These are phyloP conservation scores for Melieria crassipennis DNA, from an alignment of 2,888 invertebrate genomes.

Conservation along the genomic window DNA sequence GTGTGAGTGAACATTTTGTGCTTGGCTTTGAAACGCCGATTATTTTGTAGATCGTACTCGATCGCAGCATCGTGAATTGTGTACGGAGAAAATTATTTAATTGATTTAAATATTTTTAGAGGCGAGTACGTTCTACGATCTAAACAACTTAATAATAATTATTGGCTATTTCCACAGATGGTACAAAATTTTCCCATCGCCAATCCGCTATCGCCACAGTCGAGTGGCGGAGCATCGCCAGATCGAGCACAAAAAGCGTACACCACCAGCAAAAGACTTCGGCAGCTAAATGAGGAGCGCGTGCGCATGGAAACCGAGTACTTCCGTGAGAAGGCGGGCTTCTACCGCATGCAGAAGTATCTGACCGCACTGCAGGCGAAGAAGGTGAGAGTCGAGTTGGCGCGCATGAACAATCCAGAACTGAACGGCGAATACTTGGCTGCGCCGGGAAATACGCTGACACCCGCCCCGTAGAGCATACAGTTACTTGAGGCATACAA, in stretches of 20 bases:
- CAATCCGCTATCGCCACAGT: constrained; percentile 45
- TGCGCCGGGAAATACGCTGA: neutral
- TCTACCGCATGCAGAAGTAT: constrained; percentile 57
- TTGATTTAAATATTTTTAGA: neutral
- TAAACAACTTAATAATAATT: no score
- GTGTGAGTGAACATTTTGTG: constrained; percentile 34
- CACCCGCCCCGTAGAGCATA: no score
- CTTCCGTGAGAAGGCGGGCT: constrained; percentile 55
- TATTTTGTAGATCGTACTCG: no score
- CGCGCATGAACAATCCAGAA: constrained; percentile 29
- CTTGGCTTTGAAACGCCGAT: neutral
- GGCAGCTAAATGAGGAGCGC: constrained; percentile 49
- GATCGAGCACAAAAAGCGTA: constrained; percentile 7
- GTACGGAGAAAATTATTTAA: no score
- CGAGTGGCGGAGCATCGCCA: constrained; percentile 39
- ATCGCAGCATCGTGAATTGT: neutral
- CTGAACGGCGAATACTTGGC: constrained; percentile 24
- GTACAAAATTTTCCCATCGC: constrained; percentile 40
- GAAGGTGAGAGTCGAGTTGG: constrained; percentile 46
- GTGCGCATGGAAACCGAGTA: constrained; percentile 55
- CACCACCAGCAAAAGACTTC: constrained; percentile 32
- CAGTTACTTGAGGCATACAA: no score
- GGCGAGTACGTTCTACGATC: no score
- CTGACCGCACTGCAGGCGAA: constrained; percentile 54
- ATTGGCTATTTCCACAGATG: constrained; percentile 28